These are phyloP conservation scores for Astyanax mexicanus DNA, from an alignment of 2,797 vertebrate genomes.

Conservation along the genomic window DNA sequence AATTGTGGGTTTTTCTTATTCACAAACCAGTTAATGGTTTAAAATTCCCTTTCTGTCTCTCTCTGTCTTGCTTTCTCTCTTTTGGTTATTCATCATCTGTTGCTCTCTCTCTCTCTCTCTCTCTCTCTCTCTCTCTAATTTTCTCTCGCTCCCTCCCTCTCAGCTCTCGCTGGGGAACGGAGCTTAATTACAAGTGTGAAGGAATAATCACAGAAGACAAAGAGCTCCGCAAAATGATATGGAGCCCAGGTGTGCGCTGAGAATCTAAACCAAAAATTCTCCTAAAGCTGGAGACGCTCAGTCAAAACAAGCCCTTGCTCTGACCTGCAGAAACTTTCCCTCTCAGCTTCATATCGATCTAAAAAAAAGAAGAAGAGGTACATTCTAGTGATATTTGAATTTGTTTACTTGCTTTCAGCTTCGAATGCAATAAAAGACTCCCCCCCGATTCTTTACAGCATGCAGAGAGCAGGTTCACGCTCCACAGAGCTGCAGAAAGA, in stretches of 20 bases:
- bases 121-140: conserved; percentile 14
- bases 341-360: not conserved
- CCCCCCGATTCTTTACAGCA: not conserved
- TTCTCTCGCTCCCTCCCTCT: not conserved
- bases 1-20: too few relatives aligned
- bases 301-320: not conserved
- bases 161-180: conserved; percentile 2
- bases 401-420: not conserved
- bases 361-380: too few relatives aligned
- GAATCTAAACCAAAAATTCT: not conserved
- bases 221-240: not conserved
- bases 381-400: not conserved
- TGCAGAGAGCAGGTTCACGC: conserved; percentile 6
- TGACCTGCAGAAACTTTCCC: not conserved
- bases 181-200: conserved; percentile 40
- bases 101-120: not conserved
- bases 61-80: not conserved
- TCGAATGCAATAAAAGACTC: not conserved
- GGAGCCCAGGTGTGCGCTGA: conserved; percentile 11
- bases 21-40: too few relatives aligned
- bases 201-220: conserved; percentile 29
- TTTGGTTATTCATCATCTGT: not conserved
- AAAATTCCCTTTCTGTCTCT: not conserved
- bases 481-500: conserved; percentile 8
- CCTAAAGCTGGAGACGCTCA: not conserved